Percentiles rank a stretch among this genome's conserved stretches.
These are phyloP conservation scores for Platycheirus rosarum DNA, from an alignment of 2,888 invertebrate species.

Conservation along the genomic window DNA sequence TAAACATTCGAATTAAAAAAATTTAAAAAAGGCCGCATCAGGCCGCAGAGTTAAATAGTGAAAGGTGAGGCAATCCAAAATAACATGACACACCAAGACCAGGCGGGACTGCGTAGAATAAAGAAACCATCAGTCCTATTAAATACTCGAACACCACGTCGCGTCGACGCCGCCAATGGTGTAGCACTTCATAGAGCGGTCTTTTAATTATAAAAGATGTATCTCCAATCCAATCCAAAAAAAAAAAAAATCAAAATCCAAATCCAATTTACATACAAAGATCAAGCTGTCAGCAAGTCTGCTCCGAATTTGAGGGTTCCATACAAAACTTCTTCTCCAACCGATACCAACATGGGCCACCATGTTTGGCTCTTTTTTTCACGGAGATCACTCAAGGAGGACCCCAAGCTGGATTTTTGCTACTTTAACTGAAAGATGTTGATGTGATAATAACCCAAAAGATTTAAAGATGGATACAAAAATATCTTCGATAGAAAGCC, in stretches of 20 bases:
- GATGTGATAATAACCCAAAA: slow-evolving; percentile 71
- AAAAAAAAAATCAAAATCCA: slow-evolving; percentile 25
- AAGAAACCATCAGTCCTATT: slow-evolving; percentile 27
- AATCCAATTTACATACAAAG: slow-evolving; percentile 57
- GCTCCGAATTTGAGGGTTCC: slow-evolving; percentile 62
- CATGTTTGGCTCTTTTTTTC: slow-evolving; percentile 4
- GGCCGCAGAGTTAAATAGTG: slow-evolving; percentile 38
- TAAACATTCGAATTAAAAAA: slow-evolving; percentile 33
- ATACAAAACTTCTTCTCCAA: slow-evolving; percentile 27
- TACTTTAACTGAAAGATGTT: slow-evolving; percentile 70
- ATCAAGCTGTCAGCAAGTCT: slow-evolving; percentile 28
- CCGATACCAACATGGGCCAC: slow-evolving; percentile 6
- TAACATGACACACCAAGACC: slow-evolving; percentile 40
- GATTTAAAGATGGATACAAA: slow-evolving; percentile 36
- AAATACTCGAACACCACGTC: slow-evolving; percentile 61
- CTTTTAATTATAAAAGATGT: slow-evolving; percentile 71
- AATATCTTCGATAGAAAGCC: slow-evolving; percentile 36
- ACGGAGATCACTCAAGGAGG: slow-evolving; percentile 49
- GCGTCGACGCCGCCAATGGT: slow-evolving; percentile 28
- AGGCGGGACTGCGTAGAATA: slow-evolving; percentile 34
- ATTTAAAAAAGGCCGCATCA: slow-evolving; percentile 1
- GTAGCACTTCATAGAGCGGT: slow-evolving; percentile 46
- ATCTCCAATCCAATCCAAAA: slow-evolving; percentile 61
- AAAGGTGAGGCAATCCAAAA: slow-evolving; percentile 56
- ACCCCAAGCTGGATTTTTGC: slow-evolving; percentile 66